Evolutionary conservation across 2,113 vertebrate genomes (phyloP).

Genomic region (Oncorhynchus masou): DNA sequence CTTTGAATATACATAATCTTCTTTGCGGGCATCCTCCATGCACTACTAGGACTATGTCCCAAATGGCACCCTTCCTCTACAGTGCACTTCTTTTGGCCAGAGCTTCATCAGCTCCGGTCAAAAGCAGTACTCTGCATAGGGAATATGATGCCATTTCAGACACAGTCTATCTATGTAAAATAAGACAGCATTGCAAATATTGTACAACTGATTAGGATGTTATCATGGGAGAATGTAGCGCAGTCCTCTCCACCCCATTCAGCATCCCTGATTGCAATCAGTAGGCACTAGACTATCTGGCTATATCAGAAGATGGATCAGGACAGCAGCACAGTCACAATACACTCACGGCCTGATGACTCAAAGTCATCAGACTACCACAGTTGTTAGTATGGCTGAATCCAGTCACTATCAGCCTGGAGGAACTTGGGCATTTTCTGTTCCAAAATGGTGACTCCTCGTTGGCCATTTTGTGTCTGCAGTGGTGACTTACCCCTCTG

Average conservation of each 20-base stretch:
- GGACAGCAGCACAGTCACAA: constrained; percentile 9
- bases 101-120: no score
- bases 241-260: constrained; percentile 19
- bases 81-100: no score
- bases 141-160: no score
- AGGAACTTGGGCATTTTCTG: no score
- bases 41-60: no score
- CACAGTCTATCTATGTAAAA: not conserved
- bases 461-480: not conserved
- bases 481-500: not conserved
- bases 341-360: not conserved
- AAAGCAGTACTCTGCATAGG: no score
- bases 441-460: not conserved
- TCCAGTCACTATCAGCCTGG: no score
- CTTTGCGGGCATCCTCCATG: no score
- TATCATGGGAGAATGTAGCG: constrained; percentile 33
- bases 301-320: constrained; percentile 57
- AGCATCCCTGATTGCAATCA: constrained; percentile 60
- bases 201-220: constrained; percentile 33
- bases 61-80: no score
- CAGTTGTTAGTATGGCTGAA: not conserved
- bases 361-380: constrained; percentile 3
- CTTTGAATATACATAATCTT: no score
- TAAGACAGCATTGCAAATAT: not conserved
- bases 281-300: constrained; percentile 30